Evolutionary conservation across 1,140 invertebrate species (phyloP), one percentile per base, ranked within the genome.

Genomic region (Leptestheria dahalacensis): DNA sequence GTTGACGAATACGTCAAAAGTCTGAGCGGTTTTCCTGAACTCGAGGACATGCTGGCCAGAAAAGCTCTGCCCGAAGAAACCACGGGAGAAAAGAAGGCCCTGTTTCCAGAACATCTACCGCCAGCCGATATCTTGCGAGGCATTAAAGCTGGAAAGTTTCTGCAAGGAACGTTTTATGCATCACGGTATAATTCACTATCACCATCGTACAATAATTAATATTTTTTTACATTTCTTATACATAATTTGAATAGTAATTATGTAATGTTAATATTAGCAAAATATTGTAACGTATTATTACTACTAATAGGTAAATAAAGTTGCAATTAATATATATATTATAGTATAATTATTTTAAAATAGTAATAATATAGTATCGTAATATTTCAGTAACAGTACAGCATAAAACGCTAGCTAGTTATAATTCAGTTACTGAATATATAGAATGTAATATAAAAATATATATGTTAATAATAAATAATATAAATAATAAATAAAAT

Each of bases 21-120:
- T 61, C 68, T 90, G 28, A 75, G 72, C 3, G 77, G 82, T 28
- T 75, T 73, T 71, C 74, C 78, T 24, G 75, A 82, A 26, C 71
- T 96, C 10, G 65, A 83, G 53, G 92, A 97, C 71, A 91, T 91
- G 72, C 73, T 96, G 18, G 79, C 79, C 2, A 80, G 80, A 60
- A 78, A 77, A 63, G 78, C 79, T 67, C 82, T 80, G 46, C 73
- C 78, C 21, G 56, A 63, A 25, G 73, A 78, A 24, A 79, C 84
- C 65, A 48, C 57, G 4, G 49, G 49, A 53, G 77, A 76, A 64
- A 80, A 82, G 58, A 79, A 83, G 66, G 75, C 80, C 24, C 67
- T 88, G 50, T 97, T 85, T 71, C 88, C 91, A 1, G 82, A 89
- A 41, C 93, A 98, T 75, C 76, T 93, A 49, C 79, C 86, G 4